Base-by-base conservation (phyloP, 2,888 invertebrate genomes). In the Tolmerus cingulatus region DNA sequence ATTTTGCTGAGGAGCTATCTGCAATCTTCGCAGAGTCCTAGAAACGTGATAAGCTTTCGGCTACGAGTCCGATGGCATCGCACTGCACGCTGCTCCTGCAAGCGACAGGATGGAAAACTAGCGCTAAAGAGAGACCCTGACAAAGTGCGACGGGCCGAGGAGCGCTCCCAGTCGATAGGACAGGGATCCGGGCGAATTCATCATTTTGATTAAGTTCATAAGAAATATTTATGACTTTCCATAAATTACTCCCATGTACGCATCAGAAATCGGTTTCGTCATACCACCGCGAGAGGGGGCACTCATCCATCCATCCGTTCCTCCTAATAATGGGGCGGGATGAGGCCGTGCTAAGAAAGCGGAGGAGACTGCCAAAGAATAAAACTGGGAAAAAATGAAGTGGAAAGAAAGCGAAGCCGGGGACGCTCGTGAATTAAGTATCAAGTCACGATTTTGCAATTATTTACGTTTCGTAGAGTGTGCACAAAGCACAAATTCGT, bases 391-490 rank as follows among this genome's bases (percentile, higher is more conserved):
- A 77, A 30, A 86, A 51, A 86, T 85, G n/a, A 85, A 79, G 66
- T 34, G 66, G 43, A 85, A 76, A 84, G 30, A 76, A 77, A 55
- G 84, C 66, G 76, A 85, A 55, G 27, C 51, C 34, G 57, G 55
- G 78, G 57, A 86, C 46, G 86, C 81, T 66, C 12, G 86, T 86
- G 87, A 87, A 89, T 89, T 89, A 88, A 88, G 87, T 88, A 88
- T 86, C 89, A 89, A 88, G 89, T 89, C 89, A 89, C 89, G 89
- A 89, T 89, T 88, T 89, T 87, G 88, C 89, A 89, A 89, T 89
- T 89, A 89, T 89, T 89, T 89, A 89, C 89, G 87, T 88, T 89
- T 89, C 87, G 76, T 86, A 87, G 86, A 86, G 86, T 87, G 87
- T 87, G 87, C 88, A 89, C 87, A 89, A 89, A 87, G 86, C 87